Base-by-base conservation (phyloP, 2,888 invertebrate genomes). In the Melanchra persicariae region DNA sequence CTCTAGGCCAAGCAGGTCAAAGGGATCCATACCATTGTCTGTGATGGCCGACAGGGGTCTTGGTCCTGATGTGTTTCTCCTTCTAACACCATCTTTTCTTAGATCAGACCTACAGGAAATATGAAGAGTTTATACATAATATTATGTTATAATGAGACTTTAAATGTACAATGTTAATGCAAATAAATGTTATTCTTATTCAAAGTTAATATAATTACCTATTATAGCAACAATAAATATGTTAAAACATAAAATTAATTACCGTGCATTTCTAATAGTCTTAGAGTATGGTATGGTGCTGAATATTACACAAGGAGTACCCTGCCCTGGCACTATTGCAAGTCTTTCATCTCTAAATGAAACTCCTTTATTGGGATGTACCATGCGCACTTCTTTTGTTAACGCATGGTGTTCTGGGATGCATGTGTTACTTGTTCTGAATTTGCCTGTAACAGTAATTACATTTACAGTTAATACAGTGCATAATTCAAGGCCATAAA, bases 271-370 rank as follows among this genome's bases (percentile, higher is more conserved):
- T 73, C 97, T 96, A 75, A 96, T 93, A 85, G 97, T 97, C 91
- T 97, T 97, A 70, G 97, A 97, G 91, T 98, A 99, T 47, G 99
- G 98, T 89, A 99, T 97, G 68, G 98, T 97, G 51, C 99, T 99
- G 92, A 98, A 99, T 76, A 99, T 96, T 84, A 98, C 96, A 94
- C 99, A 98, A 47, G 99, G 99, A 70, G 97, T 97, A 87, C 97
- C 97, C 85, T 97, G 97, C 9, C 97, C 96, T 63, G 98, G 97
- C 51, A 98, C 97, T 93, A 99, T 96, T 70, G 98, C 97, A 80
- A 99, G 96, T 87, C 99, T 97, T 89, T 98, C 98, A 92, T 98
- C 98, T 89, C 96, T 97, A 87, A 98, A 98, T 84, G 97, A 97
- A 77, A 97, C 97, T 77, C 97, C 97, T 92, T 97, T 97, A 37